Evolutionary conservation across 2,797 vertebrate species (phyloP).

Genomic region (Crypturellus tataupa): DNA sequence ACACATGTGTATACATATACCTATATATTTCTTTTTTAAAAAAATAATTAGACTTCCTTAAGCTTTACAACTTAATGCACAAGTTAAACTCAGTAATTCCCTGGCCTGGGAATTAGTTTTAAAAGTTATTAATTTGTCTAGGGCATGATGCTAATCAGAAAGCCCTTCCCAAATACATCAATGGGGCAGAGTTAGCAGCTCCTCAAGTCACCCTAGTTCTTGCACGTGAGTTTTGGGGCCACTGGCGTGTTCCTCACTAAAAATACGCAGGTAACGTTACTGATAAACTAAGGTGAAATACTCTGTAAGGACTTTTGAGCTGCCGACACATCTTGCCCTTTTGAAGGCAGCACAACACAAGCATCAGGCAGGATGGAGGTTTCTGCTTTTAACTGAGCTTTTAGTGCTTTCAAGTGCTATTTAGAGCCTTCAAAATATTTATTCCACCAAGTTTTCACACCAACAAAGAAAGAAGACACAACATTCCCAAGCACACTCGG

Average conservation of each 20-base stretch:
- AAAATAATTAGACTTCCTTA: no score
- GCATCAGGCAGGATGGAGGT: not conserved
- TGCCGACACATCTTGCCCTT: not conserved
- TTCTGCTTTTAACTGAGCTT: not conserved
- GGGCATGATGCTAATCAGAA: no score
- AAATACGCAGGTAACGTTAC: accelerated
- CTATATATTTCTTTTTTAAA: not conserved
- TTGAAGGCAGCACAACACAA: not conserved
- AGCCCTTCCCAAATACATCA: not conserved
- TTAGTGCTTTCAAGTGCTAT: not conserved
- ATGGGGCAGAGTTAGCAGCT: not conserved
- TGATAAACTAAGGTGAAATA: not conserved
- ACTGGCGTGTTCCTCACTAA: no score
- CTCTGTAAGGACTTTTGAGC: not conserved
- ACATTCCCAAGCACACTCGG: not conserved
- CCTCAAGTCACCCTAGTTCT: accelerated
- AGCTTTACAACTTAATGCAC: not conserved
- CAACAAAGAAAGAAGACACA: accelerated
- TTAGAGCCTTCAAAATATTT: not conserved
- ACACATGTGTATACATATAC: no score
- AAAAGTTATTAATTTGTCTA: no score
- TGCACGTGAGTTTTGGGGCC: not conserved
- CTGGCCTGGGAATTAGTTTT: no score
- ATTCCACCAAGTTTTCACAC: not conserved
- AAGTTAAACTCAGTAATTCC: no score